phyloP scores from a whole-genome alignment of 35 echinoderm and acorn worm genomes.

The Apostichopus californicus region DNA sequence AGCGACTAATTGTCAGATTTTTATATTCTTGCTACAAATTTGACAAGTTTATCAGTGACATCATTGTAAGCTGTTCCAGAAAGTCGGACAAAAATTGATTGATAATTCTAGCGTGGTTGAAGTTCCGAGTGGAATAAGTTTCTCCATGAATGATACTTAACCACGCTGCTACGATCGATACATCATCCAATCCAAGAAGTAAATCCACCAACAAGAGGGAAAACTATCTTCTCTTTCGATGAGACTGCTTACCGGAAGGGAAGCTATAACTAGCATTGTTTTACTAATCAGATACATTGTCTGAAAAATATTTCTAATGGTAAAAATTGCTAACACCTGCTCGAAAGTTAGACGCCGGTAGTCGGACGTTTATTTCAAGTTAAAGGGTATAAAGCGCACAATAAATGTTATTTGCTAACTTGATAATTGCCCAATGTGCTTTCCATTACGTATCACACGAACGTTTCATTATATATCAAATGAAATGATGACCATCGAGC shows the following conservation, averaged over 20 bases:
- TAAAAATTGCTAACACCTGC: too few species aligned
- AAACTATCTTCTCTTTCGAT: background rate
- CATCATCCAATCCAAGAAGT: background rate
- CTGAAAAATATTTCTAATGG: too few species aligned
- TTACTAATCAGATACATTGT: too few species aligned
- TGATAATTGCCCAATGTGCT: too few species aligned
- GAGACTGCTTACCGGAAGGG: background rate
- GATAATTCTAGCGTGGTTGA: slow-evolving; percentile 26
- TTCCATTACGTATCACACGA: too few species aligned
- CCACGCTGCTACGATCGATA: slow-evolving; percentile 27
- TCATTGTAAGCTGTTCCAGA: slow-evolving; percentile 26
- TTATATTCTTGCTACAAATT: slow-evolving; percentile 30
- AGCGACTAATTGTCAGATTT: slow-evolving; percentile 46
- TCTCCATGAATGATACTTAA: slow-evolving; percentile 23
- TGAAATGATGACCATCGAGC: too few species aligned
- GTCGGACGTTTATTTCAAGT: too few species aligned
- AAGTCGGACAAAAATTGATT: slow-evolving; percentile 48
- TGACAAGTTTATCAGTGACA: slow-evolving; percentile 37
- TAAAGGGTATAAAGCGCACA: too few species aligned
- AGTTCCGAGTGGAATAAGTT: slow-evolving; percentile 11
- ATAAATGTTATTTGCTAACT: too few species aligned
- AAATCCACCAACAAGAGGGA: background rate
- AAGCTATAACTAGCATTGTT: too few species aligned
- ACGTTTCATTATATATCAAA: too few species aligned
- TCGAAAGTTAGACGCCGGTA: too few species aligned